Percentiles rank a stretch among this genome's conserved stretches.
Conservation (phyloP, 2,888 invertebrate species). For the Lasioglossum leucozonium region DNA sequence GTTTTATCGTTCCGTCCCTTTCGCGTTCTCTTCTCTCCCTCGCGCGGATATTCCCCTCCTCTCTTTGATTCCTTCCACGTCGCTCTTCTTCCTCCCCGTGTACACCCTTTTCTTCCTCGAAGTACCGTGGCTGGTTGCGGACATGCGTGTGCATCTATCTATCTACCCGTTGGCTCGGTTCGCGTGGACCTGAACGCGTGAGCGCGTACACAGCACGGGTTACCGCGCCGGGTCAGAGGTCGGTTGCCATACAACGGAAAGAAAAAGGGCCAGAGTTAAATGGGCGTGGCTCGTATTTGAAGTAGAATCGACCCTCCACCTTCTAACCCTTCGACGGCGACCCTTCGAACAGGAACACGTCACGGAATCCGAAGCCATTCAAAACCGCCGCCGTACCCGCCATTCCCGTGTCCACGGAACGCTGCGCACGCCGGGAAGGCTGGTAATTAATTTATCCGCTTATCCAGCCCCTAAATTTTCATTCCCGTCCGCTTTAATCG, state of each 20-base stretch:
- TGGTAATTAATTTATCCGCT: constrained; percentile 60
- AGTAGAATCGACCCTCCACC: constrained; percentile 79
- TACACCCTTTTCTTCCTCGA: constrained; percentile 45
- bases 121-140: constrained; percentile 21
- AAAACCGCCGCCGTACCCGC: constrained; percentile 64
- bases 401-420: constrained; percentile 67
- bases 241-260: constrained; percentile 73
- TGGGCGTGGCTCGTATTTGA: constrained; percentile 81
- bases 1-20: constrained; percentile 48
- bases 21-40: constrained; percentile 38
- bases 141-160: constrained; percentile 7
- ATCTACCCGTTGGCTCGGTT: constrained; percentile 15
- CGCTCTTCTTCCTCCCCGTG: constrained; percentile 25
- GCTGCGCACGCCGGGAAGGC: background rate
- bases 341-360: constrained; percentile 49
- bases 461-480: constrained; percentile 42
- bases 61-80: constrained; percentile 9
- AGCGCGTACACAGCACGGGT: constrained; percentile 70
- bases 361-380: constrained; percentile 57
- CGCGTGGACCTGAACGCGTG: constrained; percentile 60
- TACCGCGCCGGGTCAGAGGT: constrained; percentile 75
- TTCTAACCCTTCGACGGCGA: constrained; percentile 64
- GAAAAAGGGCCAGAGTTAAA: constrained; percentile 73
- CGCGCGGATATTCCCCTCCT: background rate
- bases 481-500: background rate